Evolutionary conservation across 2,888 invertebrate species (phyloP).

Genomic region (Quadroppia sp.): DNA sequence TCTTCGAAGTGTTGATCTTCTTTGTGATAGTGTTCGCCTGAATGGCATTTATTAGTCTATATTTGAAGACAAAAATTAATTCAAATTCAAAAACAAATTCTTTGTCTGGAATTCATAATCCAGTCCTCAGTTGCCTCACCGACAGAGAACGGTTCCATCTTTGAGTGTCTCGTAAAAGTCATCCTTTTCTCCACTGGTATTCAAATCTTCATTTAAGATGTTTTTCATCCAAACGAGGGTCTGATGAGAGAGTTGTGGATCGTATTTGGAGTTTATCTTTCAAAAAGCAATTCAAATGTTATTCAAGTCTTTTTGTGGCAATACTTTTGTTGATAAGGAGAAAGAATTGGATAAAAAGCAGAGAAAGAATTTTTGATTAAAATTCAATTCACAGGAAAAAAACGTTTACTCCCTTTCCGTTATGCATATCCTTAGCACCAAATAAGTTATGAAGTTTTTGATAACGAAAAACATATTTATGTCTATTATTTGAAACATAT

Average conservation of each 20-base stretch:
- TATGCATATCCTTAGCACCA: no score
- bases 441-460: no score
- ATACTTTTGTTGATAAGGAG: no score
- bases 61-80: background rate
- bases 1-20: conserved; percentile 81
- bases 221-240: conserved; percentile 85
- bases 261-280: conserved; percentile 93
- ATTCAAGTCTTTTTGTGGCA: no score
- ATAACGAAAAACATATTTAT: no score
- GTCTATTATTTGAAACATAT: no score
- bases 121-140: conserved; percentile 61
- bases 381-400: no score
- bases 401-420: no score
- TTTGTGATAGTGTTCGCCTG: conserved; percentile 80
- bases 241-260: conserved; percentile 86
- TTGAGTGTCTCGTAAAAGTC: conserved; percentile 83
- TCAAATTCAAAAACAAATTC: conserved; percentile 35
- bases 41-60: conserved; percentile 76
- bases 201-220: conserved; percentile 77
- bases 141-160: conserved; percentile 86
- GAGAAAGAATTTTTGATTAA: no score
- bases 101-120: background rate
- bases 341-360: no score
- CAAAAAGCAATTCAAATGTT: background rate
- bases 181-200: conserved; percentile 83